Base-by-base conservation (phyloP, 2,888 invertebrate genomes). In the Gnatocerus cornutus region DNA sequence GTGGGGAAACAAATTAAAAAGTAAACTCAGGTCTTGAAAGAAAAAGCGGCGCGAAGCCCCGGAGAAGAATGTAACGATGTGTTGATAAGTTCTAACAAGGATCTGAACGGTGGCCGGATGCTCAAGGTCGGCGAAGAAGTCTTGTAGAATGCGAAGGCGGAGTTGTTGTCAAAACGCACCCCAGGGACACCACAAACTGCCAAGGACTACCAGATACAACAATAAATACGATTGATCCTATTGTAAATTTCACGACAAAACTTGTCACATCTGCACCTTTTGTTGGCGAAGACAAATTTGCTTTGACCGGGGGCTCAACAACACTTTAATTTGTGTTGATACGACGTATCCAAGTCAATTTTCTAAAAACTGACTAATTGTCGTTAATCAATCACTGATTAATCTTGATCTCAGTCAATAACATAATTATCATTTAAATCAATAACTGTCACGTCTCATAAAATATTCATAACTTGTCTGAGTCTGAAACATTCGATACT, bases 111-210 rank as follows among this genome's bases (percentile, higher is more conserved):
- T 56, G 63, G 68, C 71, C 71, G 71, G 71, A 71, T 71, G 71
- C 59, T 33, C 71, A 71, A 71, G 71, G 71, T 55, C 68, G 68
- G 27, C 52, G 52, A 63, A 63, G 62, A 68, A 43, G 13, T 46
- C 68, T 58, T 59, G 53, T 71, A 67, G 73, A 68, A 63, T 62
- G 69, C 73, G 71, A 62, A 67, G 78, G 76, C 74, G 75, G 76
- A 70, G 76, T 73, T 71, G 73, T 72, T 78, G 78, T 78, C 78
- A 76, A 74, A 76, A 75, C 75, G 73, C 75, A 77, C 77, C 77
- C 77, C 62, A 71, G 74, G 74, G 74, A 75, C 69, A 73, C 76
- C 76, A 67, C 77, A 76, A 76, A 74, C 77, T 71, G 76, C 71
- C 77, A 75, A 73, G 73, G 69, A 66, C 71, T 58, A 72, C 71